phyloP scores from a whole-genome alignment of 2,888 invertebrate species.

The Epistrophella euchroma region DNA sequence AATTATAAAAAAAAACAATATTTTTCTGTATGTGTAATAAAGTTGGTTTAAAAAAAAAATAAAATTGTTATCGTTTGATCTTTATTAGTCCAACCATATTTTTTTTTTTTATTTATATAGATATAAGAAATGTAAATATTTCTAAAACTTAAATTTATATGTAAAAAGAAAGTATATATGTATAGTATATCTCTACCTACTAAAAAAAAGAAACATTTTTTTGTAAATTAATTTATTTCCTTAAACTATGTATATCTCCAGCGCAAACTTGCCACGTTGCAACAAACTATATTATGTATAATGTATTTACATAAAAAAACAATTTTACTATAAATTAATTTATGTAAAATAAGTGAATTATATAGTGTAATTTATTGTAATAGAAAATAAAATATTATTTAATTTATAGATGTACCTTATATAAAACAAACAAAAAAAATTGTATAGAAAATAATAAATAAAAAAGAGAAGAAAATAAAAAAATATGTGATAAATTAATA shows the following conservation, averaged over 20 bases:
- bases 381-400: slow-evolving; percentile 57
- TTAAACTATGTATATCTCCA: slow-evolving; percentile 1
- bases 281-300: slow-evolving; percentile 11
- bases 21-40: background rate
- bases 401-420: slow-evolving; percentile 76
- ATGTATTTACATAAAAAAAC: slow-evolving; percentile 24
- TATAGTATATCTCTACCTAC: background rate
- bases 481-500: slow-evolving; percentile 71
- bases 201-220: background rate
- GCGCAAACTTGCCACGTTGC: slow-evolving; percentile 41
- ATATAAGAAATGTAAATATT: slow-evolving; percentile 5
- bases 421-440: slow-evolving; percentile 39
- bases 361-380: slow-evolving; percentile 74
- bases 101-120: background rate
- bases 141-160: background rate
- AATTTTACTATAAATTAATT: slow-evolving; percentile 28
- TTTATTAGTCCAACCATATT: background rate
- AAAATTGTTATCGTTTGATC: slow-evolving; percentile 23
- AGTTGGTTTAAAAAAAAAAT: background rate
- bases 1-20: background rate
- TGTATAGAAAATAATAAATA: slow-evolving; percentile 51
- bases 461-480: slow-evolving; percentile 63
- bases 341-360: slow-evolving; percentile 54
- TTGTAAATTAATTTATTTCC: slow-evolving; percentile 65
- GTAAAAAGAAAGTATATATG: background rate